Percentiles rank a stretch among this genome's conserved stretches.
Conservation (phyloP, 2,888 invertebrate genomes). For the Chrysotoxum bicinctum region DNA sequence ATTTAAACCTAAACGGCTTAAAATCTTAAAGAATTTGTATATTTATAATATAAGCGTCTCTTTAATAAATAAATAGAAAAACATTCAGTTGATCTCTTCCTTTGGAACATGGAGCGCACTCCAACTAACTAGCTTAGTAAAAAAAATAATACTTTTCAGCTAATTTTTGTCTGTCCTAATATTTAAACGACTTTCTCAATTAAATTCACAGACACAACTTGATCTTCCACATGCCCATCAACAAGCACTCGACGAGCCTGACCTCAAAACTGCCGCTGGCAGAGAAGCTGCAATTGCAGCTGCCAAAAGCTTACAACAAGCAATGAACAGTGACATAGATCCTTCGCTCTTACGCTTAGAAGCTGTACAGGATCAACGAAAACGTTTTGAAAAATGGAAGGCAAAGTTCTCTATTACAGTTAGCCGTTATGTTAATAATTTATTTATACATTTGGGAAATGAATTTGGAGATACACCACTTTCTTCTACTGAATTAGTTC, state of each 20-base stretch:
- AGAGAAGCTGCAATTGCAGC: conserved; percentile 86
- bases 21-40: too few species aligned
- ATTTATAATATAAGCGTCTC: too few species aligned
- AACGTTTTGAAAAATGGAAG: conserved; percentile 89
- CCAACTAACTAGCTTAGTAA: too few species aligned
- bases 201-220: conserved; percentile 84
- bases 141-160: too few species aligned
- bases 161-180: too few species aligned
- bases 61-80: too few species aligned
- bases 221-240: conserved; percentile 87
- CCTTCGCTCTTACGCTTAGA: conserved; percentile 85
- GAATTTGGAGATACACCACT: conserved; percentile 85
- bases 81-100: too few species aligned
- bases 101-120: too few species aligned
- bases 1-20: too few species aligned
- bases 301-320: conserved; percentile 88
- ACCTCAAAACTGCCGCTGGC: conserved; percentile 86
- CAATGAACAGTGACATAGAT: conserved; percentile 87
- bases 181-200: neutral
- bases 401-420: conserved; percentile 91
- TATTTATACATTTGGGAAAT: conserved; percentile 95
- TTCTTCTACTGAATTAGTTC: conserved; percentile 83
- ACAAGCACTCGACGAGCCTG: conserved; percentile 87
- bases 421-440: conserved; percentile 95
- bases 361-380: conserved; percentile 91